Base-by-base conservation (phyloP, 2,113 vertebrate species). In the Podarcis raffonei region DNA sequence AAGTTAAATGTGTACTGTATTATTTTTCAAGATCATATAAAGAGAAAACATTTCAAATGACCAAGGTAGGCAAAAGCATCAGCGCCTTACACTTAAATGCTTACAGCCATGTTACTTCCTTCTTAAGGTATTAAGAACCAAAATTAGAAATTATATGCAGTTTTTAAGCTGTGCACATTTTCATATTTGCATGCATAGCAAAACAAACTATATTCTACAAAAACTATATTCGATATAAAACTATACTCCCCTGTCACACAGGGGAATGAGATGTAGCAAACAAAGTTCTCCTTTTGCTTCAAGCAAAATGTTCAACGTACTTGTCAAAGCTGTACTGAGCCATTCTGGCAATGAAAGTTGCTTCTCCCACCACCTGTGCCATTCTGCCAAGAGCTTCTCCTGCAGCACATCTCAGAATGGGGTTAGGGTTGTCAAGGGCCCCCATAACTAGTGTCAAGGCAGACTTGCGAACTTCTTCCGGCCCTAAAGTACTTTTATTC, bases 291-390 rank as follows among this genome's bases (percentile, higher is more conserved):
- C 6, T 88, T 89, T 88, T 78, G 89, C 22, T 42, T 74, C 20
- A 90, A 89, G 84, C 48, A 86, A 90, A 62, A 93, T 72, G 37
- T 15, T 89, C 57, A 87, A 95, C 97, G 93, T 97, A 99, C 99
- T 99, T 99, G 97, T 99, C 99, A 94, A 99, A 99, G 95, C 99
- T 99, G 93, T 98, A 98, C 23, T 99, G 99, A 87, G 99, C 99
- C 99, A 99, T 99, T 94, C 98, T 97, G 91, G 99, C 99, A 77
- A 99, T 99, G 93, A 99, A 99, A 59, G 98, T 98, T 53, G 98
- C 99, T 95, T 99, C 99, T 93, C 98, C 99, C 77, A 99, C 99
- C 87, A 99, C 99, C 86, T 99, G 99, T 82, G 99, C 99, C 99
- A 99, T 99, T 94, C 99, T 98, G 69, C 99, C 99, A 89, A 99